Evolutionary conservation across 2,113 vertebrate genomes (phyloP).

Genomic region (Labeo catla): DNA sequence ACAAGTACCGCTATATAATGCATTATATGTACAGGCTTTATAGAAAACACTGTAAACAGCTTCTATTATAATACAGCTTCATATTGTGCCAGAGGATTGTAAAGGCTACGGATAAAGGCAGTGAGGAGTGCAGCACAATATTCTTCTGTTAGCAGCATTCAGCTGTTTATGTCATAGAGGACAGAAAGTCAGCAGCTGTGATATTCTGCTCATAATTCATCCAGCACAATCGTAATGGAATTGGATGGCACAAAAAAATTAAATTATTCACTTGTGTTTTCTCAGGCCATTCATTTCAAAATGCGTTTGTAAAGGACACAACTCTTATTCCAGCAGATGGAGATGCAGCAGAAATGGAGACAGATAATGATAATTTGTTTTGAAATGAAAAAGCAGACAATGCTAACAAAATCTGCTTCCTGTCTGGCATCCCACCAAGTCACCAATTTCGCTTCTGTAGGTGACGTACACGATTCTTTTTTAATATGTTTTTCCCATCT

Average conservation of each 20-base stretch:
- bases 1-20: background rate
- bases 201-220: conserved; percentile 28
- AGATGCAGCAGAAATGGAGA: background rate
- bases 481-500: background rate
- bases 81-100: background rate
- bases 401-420: conserved; percentile 10
- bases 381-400: conserved; percentile 31
- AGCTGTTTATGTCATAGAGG: conserved; percentile 3
- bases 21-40: background rate
- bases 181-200: conserved; percentile 7
- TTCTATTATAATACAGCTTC: background rate
- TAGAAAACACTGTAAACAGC: background rate
- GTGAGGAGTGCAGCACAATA: background rate
- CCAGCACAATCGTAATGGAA: conserved; percentile 40
- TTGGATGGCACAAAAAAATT: conserved; percentile 39
- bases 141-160: background rate
- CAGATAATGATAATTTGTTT: conserved; percentile 50
- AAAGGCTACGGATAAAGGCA: background rate
- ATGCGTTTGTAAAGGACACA: conserved; percentile 35
- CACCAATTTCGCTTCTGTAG: conserved; percentile 5
- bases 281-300: conserved; percentile 25
- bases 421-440: background rate
- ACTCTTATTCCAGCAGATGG: conserved; percentile 30
- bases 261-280: conserved; percentile 48
- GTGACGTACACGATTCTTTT: background rate